Evolutionary conservation across 2,888 invertebrate genomes (phyloP).

Genomic region (Spodoptera exigua): DNA sequence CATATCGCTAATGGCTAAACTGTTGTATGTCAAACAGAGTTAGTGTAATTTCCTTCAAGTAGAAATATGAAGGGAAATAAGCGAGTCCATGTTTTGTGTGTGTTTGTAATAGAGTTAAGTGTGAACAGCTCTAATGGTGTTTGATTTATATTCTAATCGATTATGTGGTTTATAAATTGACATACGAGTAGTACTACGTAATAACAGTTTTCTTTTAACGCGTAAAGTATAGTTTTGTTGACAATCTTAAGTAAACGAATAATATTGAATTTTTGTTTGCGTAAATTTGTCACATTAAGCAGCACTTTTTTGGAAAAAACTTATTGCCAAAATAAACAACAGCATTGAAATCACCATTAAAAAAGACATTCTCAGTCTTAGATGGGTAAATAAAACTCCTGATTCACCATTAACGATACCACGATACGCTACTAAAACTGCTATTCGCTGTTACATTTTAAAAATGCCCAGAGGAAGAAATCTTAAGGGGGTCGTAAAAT

Average conservation of each 20-base stretch:
- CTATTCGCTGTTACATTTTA: slow-evolving; percentile 32
- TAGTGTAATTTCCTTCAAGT: slow-evolving; percentile 36
- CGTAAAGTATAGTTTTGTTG: too few relatives aligned
- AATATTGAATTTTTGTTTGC: too few relatives aligned
- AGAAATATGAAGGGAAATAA: slow-evolving; percentile 16
- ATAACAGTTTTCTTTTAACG: too few relatives aligned
- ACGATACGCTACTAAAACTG: slow-evolving; percentile 15
- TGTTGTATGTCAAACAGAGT: slow-evolving; percentile 33
- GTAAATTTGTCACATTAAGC: too few relatives aligned
- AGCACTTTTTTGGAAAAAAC: too few relatives aligned
- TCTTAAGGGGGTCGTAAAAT: slow-evolving; percentile 44
- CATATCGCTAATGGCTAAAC: slow-evolving; percentile 40
- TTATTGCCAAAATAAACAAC: too few relatives aligned
- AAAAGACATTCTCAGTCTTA: too few relatives aligned
- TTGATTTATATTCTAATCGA: not conserved
- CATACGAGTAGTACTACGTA: too few relatives aligned
- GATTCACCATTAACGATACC: slow-evolving; percentile 9
- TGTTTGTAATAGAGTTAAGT: not conserved
- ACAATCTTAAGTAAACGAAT: too few relatives aligned
- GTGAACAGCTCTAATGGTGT: not conserved
- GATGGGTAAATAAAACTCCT: slow-evolving; percentile 12
- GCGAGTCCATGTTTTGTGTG: not conserved
- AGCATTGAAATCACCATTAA: too few relatives aligned
- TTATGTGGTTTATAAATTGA: too few relatives aligned
- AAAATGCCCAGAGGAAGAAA: slow-evolving; percentile 36